Percentiles rank a stretch among this genome's conserved stretches.
These are phyloP conservation scores for Peribatodes rhomboidaria DNA, from an alignment of 2,888 invertebrate genomes.

Conservation along the genomic window DNA sequence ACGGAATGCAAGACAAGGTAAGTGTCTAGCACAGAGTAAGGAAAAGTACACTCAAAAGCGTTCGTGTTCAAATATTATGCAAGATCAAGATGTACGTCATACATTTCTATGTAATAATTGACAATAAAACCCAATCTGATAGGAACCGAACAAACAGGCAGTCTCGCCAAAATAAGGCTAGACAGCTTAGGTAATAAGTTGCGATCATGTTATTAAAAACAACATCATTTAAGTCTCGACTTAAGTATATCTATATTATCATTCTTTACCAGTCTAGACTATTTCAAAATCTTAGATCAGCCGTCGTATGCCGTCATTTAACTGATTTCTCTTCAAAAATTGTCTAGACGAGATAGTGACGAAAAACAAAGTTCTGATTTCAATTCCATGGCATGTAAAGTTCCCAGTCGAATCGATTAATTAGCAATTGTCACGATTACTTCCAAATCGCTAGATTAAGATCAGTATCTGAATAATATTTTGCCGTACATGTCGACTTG, in stretches of 20 bases:
- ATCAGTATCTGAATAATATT: slow-evolving; percentile 7
- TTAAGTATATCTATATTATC: no score
- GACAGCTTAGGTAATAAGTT: no score
- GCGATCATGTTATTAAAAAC: not conserved
- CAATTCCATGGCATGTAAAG: not conserved
- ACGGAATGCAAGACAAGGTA: no score
- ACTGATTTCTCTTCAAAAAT: not conserved
- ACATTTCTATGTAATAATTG: no score
- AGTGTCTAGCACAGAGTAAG: no score
- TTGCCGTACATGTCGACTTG: not conserved
- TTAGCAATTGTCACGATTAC: not conserved
- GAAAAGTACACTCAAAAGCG: no score
- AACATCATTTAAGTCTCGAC: not conserved
- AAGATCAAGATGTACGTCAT: no score
- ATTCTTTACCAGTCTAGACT: no score
- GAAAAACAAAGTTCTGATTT: not conserved
- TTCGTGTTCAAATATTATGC: no score
- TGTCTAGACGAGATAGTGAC: not conserved
- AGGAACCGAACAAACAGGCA: no score
- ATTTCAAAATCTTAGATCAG: not conserved
- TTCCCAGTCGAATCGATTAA: not conserved
- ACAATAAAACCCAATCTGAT: no score
- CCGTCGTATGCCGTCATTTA: not conserved
- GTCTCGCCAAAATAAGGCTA: not conserved
- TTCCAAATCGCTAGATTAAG: not conserved